Base-by-base conservation (phyloP, 2,113 vertebrate species). In the Toxotes jaculatrix region DNA sequence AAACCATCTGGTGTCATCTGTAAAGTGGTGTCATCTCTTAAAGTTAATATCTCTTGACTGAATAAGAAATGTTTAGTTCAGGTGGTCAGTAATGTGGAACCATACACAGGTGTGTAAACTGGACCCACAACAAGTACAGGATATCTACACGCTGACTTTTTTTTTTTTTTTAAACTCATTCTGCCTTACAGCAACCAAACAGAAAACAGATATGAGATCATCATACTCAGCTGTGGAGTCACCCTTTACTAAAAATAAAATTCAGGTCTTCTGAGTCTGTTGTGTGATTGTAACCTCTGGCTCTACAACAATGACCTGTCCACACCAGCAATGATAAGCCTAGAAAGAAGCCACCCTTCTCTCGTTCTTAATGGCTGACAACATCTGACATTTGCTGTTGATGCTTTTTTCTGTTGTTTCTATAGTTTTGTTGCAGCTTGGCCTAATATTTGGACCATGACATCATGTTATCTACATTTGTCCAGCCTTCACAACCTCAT, bases 1-100 rank as follows among this genome's bases (percentile, higher is more conserved):
- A 87, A 76, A 82, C 71, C 83, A 87, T 78, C 71, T 88, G 86
- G 62, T 78, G 73, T 82, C 74, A 77, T 70, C 45, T 71, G 84
- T n/a, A 67, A 47, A n/a, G n/a, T n/a, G n/a, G n/a, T n/a, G n/a
- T n/a, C n/a, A n/a, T n/a, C n/a, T n/a, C 16, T 42, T 56, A 2
- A 32, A 31, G 78, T 43, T 40, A 66, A 73, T 65, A 4, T 68
- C 17, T 51, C 47, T 7, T 75, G 69, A 66, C 38, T 56, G 27
- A 13, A 21, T 12, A 3, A 13, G 23, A 75, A 53, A 53, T 65
- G 19, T 61, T 74, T 21, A 16, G 3, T 57, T 74, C 17, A 31
- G 6, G 31, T 51, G 23, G 21, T 57, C 60, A 63, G 17, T 17
- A 2, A 64, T 21, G 23, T 8, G 5, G 16, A 10, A 42, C 16